phyloP scores from a whole-genome alignment of 2,797 vertebrate species.

The Sebastes cheni region DNA sequence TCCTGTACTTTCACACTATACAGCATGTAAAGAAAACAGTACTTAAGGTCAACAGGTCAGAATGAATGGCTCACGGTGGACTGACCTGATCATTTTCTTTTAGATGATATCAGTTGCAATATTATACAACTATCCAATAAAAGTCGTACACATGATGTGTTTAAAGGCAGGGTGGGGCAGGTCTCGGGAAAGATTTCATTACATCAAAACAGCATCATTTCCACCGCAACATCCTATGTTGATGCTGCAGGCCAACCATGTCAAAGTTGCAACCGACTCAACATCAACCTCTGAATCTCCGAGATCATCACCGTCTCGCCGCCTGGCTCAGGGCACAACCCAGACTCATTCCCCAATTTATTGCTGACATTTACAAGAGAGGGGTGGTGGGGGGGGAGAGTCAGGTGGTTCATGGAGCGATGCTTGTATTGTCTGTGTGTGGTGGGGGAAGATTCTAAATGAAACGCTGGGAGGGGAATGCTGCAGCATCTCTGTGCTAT shows the following conservation, averaged over 20 bases:
- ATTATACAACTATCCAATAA: no score
- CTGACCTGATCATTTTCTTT: not conserved
- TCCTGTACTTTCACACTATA: not conserved
- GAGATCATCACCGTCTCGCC: constrained; percentile 6
- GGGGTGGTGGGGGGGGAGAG: not conserved
- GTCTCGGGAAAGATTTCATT: no score
- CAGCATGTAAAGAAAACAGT: not conserved
- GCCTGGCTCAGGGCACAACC: constrained; percentile 27
- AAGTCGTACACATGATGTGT: no score
- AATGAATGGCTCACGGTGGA: not conserved
- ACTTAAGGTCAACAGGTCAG: not conserved
- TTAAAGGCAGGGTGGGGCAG: no score
- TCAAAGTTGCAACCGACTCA: constrained; percentile 11
- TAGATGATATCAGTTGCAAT: no score
- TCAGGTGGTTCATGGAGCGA: not conserved
- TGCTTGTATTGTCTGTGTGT: not conserved
- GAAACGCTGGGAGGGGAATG: constrained; percentile 9
- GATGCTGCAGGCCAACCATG: constrained; percentile 35
- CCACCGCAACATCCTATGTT: constrained; percentile 18
- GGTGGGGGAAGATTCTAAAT: not conserved
- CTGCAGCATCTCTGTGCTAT: constrained; percentile 19
- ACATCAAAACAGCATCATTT: constrained; percentile 2
- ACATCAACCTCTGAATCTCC: constrained; percentile 3
- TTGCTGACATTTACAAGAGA: constrained; percentile 41
- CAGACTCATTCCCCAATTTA: constrained; percentile 17